phyloP scores from a whole-genome alignment of 2,888 invertebrate species.

The Aphrophora alni region DNA sequence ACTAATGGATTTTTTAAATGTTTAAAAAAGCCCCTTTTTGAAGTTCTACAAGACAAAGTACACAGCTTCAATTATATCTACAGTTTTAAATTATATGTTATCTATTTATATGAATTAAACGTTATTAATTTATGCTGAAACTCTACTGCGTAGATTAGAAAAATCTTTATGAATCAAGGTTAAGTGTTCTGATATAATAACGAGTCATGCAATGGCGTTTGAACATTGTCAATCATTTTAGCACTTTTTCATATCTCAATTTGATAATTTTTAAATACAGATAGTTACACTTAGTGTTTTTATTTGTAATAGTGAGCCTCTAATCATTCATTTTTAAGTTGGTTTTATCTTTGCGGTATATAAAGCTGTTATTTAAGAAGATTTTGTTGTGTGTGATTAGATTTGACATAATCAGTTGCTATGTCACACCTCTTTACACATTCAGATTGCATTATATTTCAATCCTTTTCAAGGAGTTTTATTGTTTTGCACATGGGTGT shows the following conservation, averaged over 20 bases:
- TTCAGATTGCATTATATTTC: not conserved
- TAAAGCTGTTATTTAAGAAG: not conserved
- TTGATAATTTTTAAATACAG: not conserved
- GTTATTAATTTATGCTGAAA: not conserved
- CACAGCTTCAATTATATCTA: too few relatives aligned
- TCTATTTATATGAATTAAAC: not conserved
- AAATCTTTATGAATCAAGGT: not conserved
- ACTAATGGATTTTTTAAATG: too few relatives aligned
- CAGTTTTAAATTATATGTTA: too few relatives aligned
- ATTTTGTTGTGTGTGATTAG: not conserved
- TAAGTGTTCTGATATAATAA: not conserved
- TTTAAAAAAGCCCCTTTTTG: too few relatives aligned
- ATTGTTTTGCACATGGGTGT: not conserved
- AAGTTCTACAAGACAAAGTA: too few relatives aligned
- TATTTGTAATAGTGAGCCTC: not conserved
- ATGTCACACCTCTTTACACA: not conserved
- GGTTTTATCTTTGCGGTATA: not conserved
- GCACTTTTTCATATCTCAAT: not conserved
- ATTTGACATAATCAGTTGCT: not conserved
- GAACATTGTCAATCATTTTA: not conserved
- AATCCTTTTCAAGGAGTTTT: not conserved
- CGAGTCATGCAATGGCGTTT: not conserved
- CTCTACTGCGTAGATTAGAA: not conserved
- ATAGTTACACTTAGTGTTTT: not conserved
- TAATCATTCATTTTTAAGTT: not conserved